Evolutionary conservation across 2,888 invertebrate genomes (phyloP).

Genomic region (Caenorhabditis sp.): DNA sequence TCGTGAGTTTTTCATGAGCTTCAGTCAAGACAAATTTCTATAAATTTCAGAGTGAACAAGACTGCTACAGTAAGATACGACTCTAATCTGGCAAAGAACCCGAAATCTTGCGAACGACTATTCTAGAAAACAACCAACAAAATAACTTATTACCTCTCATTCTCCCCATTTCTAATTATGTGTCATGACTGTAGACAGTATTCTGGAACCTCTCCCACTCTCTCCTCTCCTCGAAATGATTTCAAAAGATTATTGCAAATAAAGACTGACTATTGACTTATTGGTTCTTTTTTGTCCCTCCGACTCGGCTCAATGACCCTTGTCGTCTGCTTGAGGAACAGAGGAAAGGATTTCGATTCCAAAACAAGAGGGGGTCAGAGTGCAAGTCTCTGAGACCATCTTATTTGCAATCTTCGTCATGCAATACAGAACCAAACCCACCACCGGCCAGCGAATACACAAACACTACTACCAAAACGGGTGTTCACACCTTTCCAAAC

Average conservation of each 20-base stretch:
- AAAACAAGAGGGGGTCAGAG: not conserved
- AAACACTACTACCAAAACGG: conserved; percentile 55
- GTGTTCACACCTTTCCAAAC: conserved; percentile 60
- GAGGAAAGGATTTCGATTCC: no score
- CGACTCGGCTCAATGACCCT: conserved; percentile 40
- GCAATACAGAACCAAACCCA: conserved; percentile 46
- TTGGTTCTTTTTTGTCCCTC: conserved; percentile 26
- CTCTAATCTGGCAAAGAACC: conserved; percentile 71
- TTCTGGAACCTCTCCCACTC: conserved; percentile 10
- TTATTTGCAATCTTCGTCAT: conserved; percentile 58
- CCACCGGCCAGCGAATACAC: conserved; percentile 21
- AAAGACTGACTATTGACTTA: conserved; percentile 22
- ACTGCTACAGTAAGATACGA: conserved; percentile 74
- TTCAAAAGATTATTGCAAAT: conserved; percentile 31
- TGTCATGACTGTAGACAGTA: conserved; percentile 52
- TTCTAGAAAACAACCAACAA: conserved; percentile 54
- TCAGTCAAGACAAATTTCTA: not conserved
- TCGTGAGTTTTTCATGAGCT: conserved; percentile 25
- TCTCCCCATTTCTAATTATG: conserved; percentile 29
- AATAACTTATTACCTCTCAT: conserved; percentile 16
- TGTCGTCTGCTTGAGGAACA: conserved; percentile 13
- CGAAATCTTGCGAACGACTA: conserved; percentile 73
- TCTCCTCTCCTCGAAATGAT: not conserved
- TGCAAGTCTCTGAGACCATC: conserved; percentile 22
- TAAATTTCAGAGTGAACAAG: conserved; percentile 66